A percentile compares a stretch with the other conserved stretches of the same genome.
Conservation (phyloP, 2,888 invertebrate genomes). For the Catocala nupta region DNA sequence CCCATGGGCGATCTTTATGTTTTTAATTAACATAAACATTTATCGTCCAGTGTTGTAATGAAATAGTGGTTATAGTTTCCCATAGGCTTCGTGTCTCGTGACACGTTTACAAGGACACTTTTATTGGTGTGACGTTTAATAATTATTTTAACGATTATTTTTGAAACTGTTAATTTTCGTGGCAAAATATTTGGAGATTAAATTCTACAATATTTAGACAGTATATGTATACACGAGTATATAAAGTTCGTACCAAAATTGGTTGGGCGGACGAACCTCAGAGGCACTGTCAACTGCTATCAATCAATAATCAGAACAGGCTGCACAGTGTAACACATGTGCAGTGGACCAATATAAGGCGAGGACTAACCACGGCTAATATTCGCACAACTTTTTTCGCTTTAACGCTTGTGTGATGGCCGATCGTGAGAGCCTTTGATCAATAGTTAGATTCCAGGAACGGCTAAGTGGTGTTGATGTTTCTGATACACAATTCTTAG, state of each 20-base stretch:
- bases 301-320: conserved; percentile 3
- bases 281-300: conserved; percentile 6
- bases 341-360: too few relatives aligned
- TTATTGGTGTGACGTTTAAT: conserved; percentile 30
- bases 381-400: too few relatives aligned
- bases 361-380: too few relatives aligned
- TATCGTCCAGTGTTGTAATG: conserved; percentile 52
- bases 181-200: too few relatives aligned
- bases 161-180: conserved; percentile 12
- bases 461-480: too few relatives aligned
- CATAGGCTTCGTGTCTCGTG: conserved; percentile 38
- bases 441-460: too few relatives aligned
- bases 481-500: too few relatives aligned
- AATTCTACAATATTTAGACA: too few relatives aligned
- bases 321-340: not conserved
- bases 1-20: conserved; percentile 61
- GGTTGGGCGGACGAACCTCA: not conserved
- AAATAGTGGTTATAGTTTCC: conserved; percentile 39
- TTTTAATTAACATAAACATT: conserved; percentile 67
- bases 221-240: too few relatives aligned
- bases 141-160: conserved; percentile 25
- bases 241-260: not conserved
- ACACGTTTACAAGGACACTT: conserved; percentile 33
- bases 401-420: too few relatives aligned
- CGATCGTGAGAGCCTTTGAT: too few relatives aligned